Conservation (phyloP, 2,113 vertebrate genomes). For the Alethe diademata region DNA sequence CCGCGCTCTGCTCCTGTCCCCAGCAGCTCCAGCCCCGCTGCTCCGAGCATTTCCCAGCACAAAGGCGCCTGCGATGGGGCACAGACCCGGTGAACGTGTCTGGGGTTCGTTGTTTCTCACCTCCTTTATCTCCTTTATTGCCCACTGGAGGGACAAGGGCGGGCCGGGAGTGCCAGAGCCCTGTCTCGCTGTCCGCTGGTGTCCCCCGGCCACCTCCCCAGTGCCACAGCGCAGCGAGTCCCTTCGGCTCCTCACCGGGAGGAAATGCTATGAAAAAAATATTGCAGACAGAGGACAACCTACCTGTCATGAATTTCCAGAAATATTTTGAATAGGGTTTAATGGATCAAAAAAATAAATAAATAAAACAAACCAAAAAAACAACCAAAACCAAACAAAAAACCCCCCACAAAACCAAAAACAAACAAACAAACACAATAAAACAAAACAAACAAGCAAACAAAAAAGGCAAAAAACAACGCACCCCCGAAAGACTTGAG, state of each 20-base stretch:
- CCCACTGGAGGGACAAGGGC: neutral
- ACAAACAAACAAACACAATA: too few relatives aligned
- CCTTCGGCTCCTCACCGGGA: neutral
- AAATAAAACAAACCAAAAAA: too few relatives aligned
- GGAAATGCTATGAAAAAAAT: neutral
- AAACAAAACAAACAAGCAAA: too few relatives aligned
- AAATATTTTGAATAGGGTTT: neutral
- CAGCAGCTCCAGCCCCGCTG: neutral
- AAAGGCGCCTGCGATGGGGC: neutral
- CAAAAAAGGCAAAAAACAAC: neutral
- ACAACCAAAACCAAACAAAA: too few relatives aligned
- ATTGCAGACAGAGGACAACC: neutral
- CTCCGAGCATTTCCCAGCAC: neutral
- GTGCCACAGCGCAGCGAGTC: rapidly evolving
- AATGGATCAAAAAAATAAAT: neutral
- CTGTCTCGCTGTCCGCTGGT: neutral
- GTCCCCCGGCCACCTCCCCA: neutral
- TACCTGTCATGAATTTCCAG: neutral
- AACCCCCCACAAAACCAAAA: too few relatives aligned
- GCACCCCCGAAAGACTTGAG: neutral
- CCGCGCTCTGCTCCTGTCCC: rapidly evolving
- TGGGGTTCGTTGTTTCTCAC: neutral
- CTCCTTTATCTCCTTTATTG: neutral
- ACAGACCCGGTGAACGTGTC: too few relatives aligned
- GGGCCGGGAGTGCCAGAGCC: rapidly evolving